Evolutionary conservation across 2,797 vertebrate species (phyloP).

Genomic region (Agapornis canus): DNA sequence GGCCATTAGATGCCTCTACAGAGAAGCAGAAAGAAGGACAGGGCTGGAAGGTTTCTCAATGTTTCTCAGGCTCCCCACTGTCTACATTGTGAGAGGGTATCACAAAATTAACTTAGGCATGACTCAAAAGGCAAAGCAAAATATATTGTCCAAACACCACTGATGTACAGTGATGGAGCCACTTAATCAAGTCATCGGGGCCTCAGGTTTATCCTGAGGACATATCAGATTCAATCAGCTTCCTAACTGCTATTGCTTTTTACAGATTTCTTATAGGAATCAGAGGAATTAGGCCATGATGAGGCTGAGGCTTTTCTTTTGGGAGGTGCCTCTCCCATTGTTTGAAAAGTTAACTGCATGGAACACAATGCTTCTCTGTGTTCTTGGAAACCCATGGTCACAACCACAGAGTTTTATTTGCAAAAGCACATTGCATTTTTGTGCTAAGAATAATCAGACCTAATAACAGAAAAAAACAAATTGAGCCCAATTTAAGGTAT

Average conservation of each 20-base stretch:
- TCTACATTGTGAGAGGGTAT: background rate
- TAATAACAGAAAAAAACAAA: background rate
- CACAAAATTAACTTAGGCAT: background rate
- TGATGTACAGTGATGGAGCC: background rate
- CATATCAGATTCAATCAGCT: background rate
- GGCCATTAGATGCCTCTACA: background rate
- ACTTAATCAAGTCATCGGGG: background rate
- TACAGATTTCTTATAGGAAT: background rate
- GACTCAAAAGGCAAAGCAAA: slow-evolving; percentile 1
- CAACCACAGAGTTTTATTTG: background rate
- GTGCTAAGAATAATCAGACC: background rate
- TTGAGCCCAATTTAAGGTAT: background rate
- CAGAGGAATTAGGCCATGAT: background rate
- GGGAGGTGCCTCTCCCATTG: background rate
- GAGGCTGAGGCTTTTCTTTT: background rate
- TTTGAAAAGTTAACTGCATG: background rate
- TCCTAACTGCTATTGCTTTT: background rate
- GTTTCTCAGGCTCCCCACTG: background rate
- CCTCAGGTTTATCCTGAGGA: background rate
- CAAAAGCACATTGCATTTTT: background rate
- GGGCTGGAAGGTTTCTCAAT: background rate
- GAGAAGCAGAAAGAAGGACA: background rate
- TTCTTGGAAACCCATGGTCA: background rate
- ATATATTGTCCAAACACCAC: background rate
- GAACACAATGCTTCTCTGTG: background rate